These are phyloP conservation scores for Onychomys arenicola DNA, from an alignment of 2,797 vertebrate species.

Conservation along the genomic window DNA sequence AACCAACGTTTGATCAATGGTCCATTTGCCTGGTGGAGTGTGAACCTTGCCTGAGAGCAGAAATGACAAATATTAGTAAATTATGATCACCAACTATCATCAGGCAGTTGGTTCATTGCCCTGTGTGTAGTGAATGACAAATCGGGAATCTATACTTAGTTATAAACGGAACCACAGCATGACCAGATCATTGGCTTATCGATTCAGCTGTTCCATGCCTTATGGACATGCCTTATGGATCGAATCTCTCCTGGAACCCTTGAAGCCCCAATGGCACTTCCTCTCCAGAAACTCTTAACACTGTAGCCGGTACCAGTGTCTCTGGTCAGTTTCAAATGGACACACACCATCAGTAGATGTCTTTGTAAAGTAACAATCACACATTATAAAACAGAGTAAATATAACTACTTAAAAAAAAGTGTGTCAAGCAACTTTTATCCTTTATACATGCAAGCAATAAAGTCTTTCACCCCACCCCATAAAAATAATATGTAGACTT, in stretches of 20 bases:
- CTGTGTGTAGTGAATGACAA: conserved; percentile 68
- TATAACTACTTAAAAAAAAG: not conserved
- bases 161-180: conserved; percentile 61
- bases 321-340: not conserved
- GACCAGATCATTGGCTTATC: conserved; percentile 72
- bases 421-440: conserved; percentile 44
- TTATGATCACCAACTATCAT: conserved; percentile 77
- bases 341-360: not conserved
- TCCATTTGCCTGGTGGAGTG: conserved; percentile 79
- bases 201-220: conserved; percentile 52
- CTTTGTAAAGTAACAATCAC: conserved; percentile 31
- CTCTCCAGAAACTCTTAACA: not conserved
- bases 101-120: conserved; percentile 74
- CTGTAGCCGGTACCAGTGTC: not conserved
- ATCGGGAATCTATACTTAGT: conserved; percentile 71
- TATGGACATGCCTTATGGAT: conserved; percentile 36
- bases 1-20: conserved; percentile 84
- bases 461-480: not conserved
- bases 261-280: not conserved
- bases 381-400: conserved; percentile 10
- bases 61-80: conserved; percentile 83
- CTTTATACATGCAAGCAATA: not conserved
- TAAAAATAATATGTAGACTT: not conserved
- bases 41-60: conserved; percentile 74
- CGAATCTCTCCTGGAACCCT: conserved; percentile 28